A percentile compares a stretch with the other conserved stretches of the same genome.
Evolutionary conservation across 2,797 vertebrate species (phyloP).

Genomic region (Eulemur mongoz): DNA sequence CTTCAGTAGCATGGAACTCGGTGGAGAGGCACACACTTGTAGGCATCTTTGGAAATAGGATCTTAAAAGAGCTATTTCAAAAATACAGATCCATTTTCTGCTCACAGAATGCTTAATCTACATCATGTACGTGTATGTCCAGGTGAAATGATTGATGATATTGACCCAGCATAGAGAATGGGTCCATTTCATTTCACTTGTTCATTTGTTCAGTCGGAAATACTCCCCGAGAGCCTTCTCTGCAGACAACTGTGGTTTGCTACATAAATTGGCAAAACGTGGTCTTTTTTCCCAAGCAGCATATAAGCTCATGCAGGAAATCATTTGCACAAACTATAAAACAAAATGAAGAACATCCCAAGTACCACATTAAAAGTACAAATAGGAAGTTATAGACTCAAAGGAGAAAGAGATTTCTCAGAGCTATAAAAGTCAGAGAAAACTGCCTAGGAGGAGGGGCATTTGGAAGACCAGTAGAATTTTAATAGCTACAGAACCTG

Average conservation of each 20-base stretch:
- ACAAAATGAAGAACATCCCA: slow-evolving; percentile 1
- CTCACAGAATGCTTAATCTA: neutral
- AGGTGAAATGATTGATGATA: neutral
- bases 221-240: neutral
- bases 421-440: neutral
- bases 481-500: neutral
- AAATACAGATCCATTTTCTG: neutral
- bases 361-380: neutral
- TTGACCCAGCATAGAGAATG: neutral
- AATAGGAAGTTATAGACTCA: neutral
- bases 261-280: neutral
- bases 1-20: neutral
- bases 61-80: neutral
- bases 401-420: neutral
- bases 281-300: neutral
- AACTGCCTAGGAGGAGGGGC: neutral
- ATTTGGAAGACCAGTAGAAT: neutral
- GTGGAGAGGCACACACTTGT: neutral
- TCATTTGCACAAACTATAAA: neutral
- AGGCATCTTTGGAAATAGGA: neutral
- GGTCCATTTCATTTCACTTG: neutral
- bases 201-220: neutral
- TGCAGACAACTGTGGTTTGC: neutral
- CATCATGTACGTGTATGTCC: neutral
- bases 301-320: neutral